A percentile compares a stretch with the other conserved stretches of the same genome.
Conservation (phyloP, 1,140 invertebrate genomes). For the Chlorops oryzae region DNA sequence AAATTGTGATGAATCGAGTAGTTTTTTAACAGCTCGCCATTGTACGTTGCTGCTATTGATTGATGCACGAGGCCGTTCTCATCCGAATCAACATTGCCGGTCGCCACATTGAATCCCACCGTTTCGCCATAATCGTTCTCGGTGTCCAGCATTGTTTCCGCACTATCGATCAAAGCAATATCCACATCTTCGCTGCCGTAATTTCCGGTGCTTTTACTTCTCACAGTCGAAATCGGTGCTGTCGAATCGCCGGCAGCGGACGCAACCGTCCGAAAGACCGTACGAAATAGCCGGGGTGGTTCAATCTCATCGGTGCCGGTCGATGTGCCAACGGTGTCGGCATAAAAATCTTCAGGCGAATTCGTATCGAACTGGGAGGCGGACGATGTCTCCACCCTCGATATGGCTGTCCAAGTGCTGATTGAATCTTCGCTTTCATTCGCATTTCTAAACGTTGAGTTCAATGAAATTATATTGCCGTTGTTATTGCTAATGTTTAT, state of each 20-base stretch:
- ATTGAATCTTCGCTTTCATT: no score
- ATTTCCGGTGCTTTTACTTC: not conserved
- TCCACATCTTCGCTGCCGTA: slow-evolving; percentile 11
- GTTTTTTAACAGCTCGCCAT: not conserved
- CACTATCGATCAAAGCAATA: slow-evolving; percentile 42
- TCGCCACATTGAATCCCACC: slow-evolving; percentile 22
- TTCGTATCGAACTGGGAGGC: not conserved
- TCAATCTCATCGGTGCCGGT: not conserved
- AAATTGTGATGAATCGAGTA: slow-evolving; percentile 4
- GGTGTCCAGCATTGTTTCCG: slow-evolving; percentile 32
- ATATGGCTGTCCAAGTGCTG: no score
- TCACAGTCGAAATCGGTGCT: not conserved
- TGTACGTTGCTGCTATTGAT: not conserved
- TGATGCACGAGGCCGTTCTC: slow-evolving; percentile 10
- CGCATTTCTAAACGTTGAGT: not conserved
- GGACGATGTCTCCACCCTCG: no score
- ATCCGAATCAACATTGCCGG: slow-evolving; percentile 15
- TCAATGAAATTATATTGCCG: not conserved
- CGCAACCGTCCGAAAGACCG: no score
- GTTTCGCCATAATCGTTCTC: slow-evolving; percentile 34
- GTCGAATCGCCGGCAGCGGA: not conserved
- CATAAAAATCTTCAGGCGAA: not conserved
- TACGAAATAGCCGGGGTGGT: slow-evolving; percentile 4
- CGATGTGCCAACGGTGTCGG: not conserved
- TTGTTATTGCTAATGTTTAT: not conserved